These are phyloP conservation scores for Charadrius vociferus DNA, from an alignment of 2,113 vertebrate genomes.

Conservation along the genomic window DNA sequence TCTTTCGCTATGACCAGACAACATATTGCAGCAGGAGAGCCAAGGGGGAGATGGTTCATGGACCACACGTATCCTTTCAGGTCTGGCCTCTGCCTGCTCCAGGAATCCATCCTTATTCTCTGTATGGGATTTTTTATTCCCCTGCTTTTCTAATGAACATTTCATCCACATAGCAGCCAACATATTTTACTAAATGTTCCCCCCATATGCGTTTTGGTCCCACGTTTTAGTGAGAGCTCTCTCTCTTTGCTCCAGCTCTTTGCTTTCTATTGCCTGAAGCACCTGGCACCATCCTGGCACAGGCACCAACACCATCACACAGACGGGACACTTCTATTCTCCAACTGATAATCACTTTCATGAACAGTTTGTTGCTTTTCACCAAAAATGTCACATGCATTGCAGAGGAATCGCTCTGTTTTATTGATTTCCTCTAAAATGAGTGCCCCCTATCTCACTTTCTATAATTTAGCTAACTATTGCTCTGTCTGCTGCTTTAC, in stretches of 20 bases:
- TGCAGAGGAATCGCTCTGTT: neutral
- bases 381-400: rapidly evolving
- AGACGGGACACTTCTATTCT: neutral
- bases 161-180: neutral
- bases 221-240: rapidly evolving
- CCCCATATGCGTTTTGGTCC: neutral
- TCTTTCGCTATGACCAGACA: neutral
- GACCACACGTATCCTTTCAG: neutral
- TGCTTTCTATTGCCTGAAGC: neutral
- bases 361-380: neutral
- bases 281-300: neutral
- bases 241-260: rapidly evolving
- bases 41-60: rapidly evolving
- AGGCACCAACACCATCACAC: neutral
- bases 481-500: neutral
- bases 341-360: neutral
- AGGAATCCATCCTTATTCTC: neutral
- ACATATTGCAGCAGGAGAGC: neutral
- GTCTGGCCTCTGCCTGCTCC: neutral
- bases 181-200: neutral
- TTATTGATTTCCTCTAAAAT: neutral
- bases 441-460: neutral
- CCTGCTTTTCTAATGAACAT: neutral
- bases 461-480: neutral
- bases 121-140: neutral